A percentile compares a stretch with the other conserved stretches of the same genome.
Evolutionary conservation across 2,888 invertebrate species (phyloP).

Genomic region (Rhimphoctona megacephalus): DNA sequence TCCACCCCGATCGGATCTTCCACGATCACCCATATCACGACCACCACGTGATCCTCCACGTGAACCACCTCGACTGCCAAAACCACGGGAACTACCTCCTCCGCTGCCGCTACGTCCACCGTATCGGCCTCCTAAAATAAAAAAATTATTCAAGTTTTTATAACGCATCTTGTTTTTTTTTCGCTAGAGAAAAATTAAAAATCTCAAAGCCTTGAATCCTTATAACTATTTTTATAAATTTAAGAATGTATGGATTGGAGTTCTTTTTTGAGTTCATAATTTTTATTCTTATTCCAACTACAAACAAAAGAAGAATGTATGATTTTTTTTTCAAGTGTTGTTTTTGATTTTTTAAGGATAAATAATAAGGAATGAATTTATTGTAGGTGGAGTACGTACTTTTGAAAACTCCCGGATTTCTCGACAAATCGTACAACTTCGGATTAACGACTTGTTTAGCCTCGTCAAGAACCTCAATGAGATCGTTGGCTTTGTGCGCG

Average conservation of each 20-base stretch:
- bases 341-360: too few relatives aligned
- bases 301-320: too few relatives aligned
- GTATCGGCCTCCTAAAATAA: constrained; percentile 79
- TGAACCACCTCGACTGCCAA: constrained; percentile 74
- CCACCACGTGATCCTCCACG: constrained; percentile 78
- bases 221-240: too few relatives aligned
- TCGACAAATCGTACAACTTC: constrained; percentile 91
- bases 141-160: constrained; percentile 4
- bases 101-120: constrained; percentile 79
- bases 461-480: constrained; percentile 96
- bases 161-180: neutral
- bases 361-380: too few relatives aligned
- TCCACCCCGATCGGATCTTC: constrained; percentile 79
- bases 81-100: constrained; percentile 71
- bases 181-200: neutral
- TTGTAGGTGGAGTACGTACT: constrained; percentile 71
- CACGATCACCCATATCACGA: constrained; percentile 80
- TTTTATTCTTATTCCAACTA: too few relatives aligned
- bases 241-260: too few relatives aligned
- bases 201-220: too few relatives aligned
- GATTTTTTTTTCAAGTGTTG: too few relatives aligned
- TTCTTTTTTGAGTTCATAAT: too few relatives aligned
- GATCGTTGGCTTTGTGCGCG: constrained; percentile 95
- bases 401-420: constrained; percentile 82
- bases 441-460: constrained; percentile 98